phyloP scores from a whole-genome alignment of 2,797 vertebrate species.

The Parotocinclus haroldoi region DNA sequence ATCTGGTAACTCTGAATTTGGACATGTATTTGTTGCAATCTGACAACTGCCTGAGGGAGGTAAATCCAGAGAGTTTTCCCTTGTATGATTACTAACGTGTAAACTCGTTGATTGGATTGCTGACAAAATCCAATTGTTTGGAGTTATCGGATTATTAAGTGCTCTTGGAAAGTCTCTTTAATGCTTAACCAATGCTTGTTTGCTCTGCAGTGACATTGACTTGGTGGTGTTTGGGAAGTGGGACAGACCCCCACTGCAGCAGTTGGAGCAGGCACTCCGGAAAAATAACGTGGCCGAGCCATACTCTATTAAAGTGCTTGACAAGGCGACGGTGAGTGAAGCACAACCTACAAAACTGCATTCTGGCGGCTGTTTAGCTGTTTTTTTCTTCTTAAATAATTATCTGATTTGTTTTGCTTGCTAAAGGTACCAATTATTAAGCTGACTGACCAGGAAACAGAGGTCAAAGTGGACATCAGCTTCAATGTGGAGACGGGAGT shows the following conservation, averaged over 20 bases:
- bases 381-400: not conserved
- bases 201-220: constrained; percentile 85
- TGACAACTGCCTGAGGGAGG: too few relatives aligned
- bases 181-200: not conserved
- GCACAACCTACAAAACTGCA: not conserved
- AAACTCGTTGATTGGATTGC: too few relatives aligned
- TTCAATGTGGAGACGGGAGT: constrained; percentile 97
- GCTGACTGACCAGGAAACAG: constrained; percentile 94
- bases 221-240: constrained; percentile 97
- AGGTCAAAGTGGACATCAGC: constrained; percentile 98
- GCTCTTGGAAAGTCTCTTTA: too few relatives aligned
- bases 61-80: too few relatives aligned
- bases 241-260: constrained; percentile 90
- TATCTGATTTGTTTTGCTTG: too few relatives aligned
- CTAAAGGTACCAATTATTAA: constrained; percentile 95
- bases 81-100: too few relatives aligned
- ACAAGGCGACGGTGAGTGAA: constrained; percentile 87
- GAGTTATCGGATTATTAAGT: too few relatives aligned
- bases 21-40: too few relatives aligned
- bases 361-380: not conserved
- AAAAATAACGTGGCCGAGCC: constrained; percentile 92
- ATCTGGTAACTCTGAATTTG: too few relatives aligned
- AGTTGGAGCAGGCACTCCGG: constrained; percentile 90
- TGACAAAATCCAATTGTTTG: too few relatives aligned
- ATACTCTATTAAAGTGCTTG: constrained; percentile 95